Base-by-base conservation (phyloP, 2,888 invertebrate species). In the Julus scanicus region DNA sequence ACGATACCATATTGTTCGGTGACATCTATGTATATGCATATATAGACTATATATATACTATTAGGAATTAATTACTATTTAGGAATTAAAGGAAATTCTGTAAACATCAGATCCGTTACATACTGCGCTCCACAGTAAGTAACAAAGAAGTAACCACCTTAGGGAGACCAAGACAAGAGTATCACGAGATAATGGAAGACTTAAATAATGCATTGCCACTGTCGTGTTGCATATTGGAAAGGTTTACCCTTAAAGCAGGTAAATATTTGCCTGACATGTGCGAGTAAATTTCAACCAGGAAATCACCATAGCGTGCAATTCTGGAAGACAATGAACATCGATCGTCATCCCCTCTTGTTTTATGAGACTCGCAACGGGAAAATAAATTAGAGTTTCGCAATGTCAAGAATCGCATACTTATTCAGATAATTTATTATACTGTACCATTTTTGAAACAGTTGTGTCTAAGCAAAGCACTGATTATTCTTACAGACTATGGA, bases 191-290 rank as follows among this genome's bases (percentile, higher is more conserved):
- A 80, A 80, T 80, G 80, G 80, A 80, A 80, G 80, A 5, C 37
- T 80, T 80, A 80, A 80, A 80, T 80, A 80, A 80, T 80, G 80
- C 80, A 80, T 0, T 13, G 80, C 4, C 80, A 37, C 37, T 37
- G 80, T 80, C 80, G 37, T 71, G 71, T 13, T n/a, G 2, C n/a
- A 9, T 9, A 29, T 13, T 1, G 37, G 80, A 39, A 63, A 37
- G 37, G 29, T 39, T 37, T 37, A 37, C 11, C 53, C 37, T 80
- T 15, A 29, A 2, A 39, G 13, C 80, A 39, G 80, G 37, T 37
- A 80, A 80, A 80, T 80, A 80, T 80, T 80, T 80, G 80, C 13
- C 37, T 80, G 80, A 71, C 29, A n/a, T 71, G 29, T 13, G 71
- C 37, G 29, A 71, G 71, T 71, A 29, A 29, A 37, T 29, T 9